A percentile compares a stretch with the other conserved stretches of the same genome.
phyloP scores from a whole-genome alignment of 2,113 vertebrate species.

The Grammomys surdaster region DNA sequence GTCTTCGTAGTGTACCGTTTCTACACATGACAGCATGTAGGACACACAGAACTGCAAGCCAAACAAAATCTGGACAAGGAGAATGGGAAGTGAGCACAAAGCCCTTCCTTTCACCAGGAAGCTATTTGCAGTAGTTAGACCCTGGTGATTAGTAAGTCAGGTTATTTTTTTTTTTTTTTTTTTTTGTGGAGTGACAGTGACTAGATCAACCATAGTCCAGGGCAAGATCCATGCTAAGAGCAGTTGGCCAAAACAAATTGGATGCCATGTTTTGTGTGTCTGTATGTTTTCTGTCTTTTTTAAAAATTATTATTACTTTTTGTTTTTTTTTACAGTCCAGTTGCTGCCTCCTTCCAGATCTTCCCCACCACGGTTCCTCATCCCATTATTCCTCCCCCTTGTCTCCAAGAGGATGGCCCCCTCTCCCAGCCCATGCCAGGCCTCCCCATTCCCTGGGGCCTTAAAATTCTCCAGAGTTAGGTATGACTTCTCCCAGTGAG shows the following conservation, averaged over 20 bases:
- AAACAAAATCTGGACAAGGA: background rate
- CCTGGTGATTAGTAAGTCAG: no score
- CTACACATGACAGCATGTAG: no score
- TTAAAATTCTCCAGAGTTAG: no score
- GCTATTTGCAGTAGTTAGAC: background rate
- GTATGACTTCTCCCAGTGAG: no score
- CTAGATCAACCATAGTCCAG: background rate
- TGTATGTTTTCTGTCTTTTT: background rate
- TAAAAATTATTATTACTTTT: background rate
- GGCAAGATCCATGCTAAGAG: background rate
- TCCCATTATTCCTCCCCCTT: background rate
- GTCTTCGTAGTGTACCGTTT: no score
- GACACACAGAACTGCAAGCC: background rate
- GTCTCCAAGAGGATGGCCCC: no score
- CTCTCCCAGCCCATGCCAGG: no score
- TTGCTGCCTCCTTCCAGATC: background rate
- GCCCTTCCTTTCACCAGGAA: background rate
- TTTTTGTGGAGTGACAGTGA: background rate
- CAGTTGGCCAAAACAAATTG: background rate
- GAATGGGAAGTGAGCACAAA: background rate
- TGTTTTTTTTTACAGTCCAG: background rate
- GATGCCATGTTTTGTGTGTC: background rate
- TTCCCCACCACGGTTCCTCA: background rate
- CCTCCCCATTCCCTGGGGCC: no score
- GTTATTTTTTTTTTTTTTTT: background rate